Evolutionary conservation across 2,888 invertebrate genomes (phyloP).

Genomic region (Theretra japonica): DNA sequence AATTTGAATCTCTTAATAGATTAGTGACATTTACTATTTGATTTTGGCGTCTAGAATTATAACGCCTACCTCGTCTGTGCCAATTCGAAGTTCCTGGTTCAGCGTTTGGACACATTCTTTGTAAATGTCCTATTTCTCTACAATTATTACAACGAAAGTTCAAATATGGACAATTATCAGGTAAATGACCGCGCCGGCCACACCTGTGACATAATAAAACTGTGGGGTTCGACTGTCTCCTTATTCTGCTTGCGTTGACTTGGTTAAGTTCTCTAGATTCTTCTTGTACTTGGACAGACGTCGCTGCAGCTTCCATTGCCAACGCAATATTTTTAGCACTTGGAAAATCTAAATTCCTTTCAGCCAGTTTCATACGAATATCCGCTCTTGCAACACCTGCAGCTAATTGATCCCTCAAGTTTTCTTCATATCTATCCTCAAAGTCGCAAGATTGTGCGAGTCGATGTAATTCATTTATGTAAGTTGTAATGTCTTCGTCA

Average conservation of each 20-base stretch:
- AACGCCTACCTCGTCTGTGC: neutral
- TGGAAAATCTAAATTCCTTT: conserved; percentile 1
- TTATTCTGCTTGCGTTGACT: neutral
- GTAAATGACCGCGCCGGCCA: neutral
- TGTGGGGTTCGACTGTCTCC: neutral
- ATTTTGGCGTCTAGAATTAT: neutral
- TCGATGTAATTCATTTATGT: neutral
- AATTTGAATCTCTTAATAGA: too few relatives aligned
- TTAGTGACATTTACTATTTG: neutral
- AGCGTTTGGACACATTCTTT: conserved; percentile 1
- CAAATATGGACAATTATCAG: conserved; percentile 14
- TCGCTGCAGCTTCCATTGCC: conserved; percentile 8
- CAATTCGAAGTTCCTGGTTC: neutral
- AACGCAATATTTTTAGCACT: neutral
- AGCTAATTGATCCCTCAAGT: conserved; percentile 14
- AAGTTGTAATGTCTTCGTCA: neutral
- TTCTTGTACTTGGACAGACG: neutral
- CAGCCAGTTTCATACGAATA: neutral
- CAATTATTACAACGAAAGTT: conserved; percentile 18
- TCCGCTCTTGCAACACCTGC: conserved; percentile 5
- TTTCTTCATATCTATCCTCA: conserved; percentile 9
- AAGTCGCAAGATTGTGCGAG: conserved; percentile 10
- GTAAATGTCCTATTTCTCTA: conserved; percentile 20
- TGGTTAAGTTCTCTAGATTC: neutral
- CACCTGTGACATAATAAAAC: neutral